Evolutionary conservation across 2,797 vertebrate genomes (phyloP), one percentile per base, ranked within the genome.

Genomic region (Pantherophis alleghaniensis): DNA sequence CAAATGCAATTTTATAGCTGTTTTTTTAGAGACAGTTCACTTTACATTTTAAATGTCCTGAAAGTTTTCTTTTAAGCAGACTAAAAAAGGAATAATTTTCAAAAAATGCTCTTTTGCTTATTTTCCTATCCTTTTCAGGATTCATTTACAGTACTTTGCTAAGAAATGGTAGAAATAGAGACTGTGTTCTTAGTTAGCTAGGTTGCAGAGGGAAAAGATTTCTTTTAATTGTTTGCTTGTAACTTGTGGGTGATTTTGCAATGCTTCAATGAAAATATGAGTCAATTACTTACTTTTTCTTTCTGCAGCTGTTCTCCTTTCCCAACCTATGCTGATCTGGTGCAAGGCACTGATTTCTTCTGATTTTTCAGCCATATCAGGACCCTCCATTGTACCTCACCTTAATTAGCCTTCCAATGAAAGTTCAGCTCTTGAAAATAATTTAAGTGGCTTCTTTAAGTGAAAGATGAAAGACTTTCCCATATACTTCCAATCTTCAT

Each of bases 211-310:
- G 11, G 22, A 2, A 22, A 28, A 69, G 91, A 86, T 83, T 12
- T 18, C 13, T 18, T 28, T 55, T 37, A 83, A 24, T 18, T 83
- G 60, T 2, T 37, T 91, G 56, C 93, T 94, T 90, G 28, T 5
- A 2, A 56, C 22, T 74, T 37, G n/a, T 37, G 28, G 57, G 22
- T 59, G 47, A 47, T 26, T 89, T 89, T 79, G 66, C 87, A 56
- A 53, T 69, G n/a, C 89, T 94, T 91, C 92, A 26, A 18, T 28
- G 20, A 92, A 94, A 95, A 96, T 96, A 63, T 96, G 96, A 96
- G n/a, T 97, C 96, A 96, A 94, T 24, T 28, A 24, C 2, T 32
- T 12, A 4, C 74, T 95, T 96, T 96, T 60, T 0, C 94, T 97
- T 96, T 96, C 42, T 87, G 86, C 0, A 6, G 28, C 47, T 4